These are phyloP conservation scores for Euglossa dilemma DNA, from an alignment of 1,140 invertebrate species.

Conservation along the genomic window DNA sequence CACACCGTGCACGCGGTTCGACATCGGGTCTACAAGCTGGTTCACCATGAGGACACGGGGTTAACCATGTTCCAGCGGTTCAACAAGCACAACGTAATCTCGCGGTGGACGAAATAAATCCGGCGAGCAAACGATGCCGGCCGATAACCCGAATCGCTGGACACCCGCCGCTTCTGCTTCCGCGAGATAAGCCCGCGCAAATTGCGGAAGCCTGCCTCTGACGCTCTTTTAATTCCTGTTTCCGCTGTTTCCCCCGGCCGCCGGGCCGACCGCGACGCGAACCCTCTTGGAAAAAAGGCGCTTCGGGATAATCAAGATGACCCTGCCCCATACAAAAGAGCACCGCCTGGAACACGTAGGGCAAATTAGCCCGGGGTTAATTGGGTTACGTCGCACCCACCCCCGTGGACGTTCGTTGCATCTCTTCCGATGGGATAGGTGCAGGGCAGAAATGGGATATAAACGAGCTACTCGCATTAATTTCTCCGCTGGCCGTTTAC, in stretches of 20 bases:
- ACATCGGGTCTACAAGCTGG: too few relatives aligned
- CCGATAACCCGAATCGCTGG: slow-evolving; percentile 40
- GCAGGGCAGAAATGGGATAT: neutral
- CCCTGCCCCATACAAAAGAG: slow-evolving; percentile 48
- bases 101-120: slow-evolving; percentile 29
- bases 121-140: slow-evolving; percentile 23
- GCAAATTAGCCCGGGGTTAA: slow-evolving; percentile 67
- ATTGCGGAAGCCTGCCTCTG: slow-evolving; percentile 41
- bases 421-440: neutral
- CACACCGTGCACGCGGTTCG: neutral
- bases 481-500: slow-evolving; percentile 58
- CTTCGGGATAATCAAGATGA: slow-evolving; percentile 60
- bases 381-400: slow-evolving; percentile 59
- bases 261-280: neutral
- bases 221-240: slow-evolving; percentile 38
- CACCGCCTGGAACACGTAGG: slow-evolving; percentile 55
- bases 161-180: slow-evolving; percentile 15
- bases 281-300: slow-evolving; percentile 26
- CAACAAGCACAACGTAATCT: slow-evolving; percentile 9
- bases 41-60: neutral
- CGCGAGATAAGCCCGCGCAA: slow-evolving; percentile 39
- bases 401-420: neutral
- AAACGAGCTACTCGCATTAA: slow-evolving; percentile 57
- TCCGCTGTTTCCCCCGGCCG: neutral
- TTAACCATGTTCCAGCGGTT: slow-evolving; percentile 9